These are phyloP conservation scores for Diaprepes abbreviatus DNA, from an alignment of 2,888 invertebrate species.

Conservation along the genomic window DNA sequence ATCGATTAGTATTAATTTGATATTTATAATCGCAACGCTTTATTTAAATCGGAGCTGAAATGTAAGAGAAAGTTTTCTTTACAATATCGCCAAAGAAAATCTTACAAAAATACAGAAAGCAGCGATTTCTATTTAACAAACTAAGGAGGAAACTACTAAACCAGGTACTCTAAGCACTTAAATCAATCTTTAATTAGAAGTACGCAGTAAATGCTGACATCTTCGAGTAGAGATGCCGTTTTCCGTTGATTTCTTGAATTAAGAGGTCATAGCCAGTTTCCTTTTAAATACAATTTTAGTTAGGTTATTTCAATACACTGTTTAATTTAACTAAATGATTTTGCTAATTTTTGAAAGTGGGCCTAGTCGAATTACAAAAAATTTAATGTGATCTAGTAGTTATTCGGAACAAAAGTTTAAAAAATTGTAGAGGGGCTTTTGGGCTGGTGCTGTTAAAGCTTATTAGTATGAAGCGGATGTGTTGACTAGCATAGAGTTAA, in stretches of 20 bases:
- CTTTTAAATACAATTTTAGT: background rate
- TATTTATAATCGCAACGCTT: too few species aligned
- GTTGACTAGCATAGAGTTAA: too few species aligned
- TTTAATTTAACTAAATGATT: too few species aligned
- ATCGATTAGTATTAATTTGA: too few species aligned
- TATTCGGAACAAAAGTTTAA: too few species aligned
- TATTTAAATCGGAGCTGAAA: background rate
- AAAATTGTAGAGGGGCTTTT: too few species aligned
- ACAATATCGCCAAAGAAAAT: background rate
- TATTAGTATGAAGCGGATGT: too few species aligned
- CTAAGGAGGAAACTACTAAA: constrained; percentile 13
- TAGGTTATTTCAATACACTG: too few species aligned
- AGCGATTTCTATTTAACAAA: constrained; percentile 38
- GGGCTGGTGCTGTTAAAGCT: too few species aligned
- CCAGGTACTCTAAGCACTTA: constrained; percentile 22
- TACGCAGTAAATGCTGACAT: constrained; percentile 19
- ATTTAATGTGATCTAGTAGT: too few species aligned
- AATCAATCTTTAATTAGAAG: constrained; percentile 38
- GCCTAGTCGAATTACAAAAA: too few species aligned
- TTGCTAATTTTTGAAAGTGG: too few species aligned
- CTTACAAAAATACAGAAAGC: background rate
- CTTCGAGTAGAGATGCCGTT: constrained; percentile 29
- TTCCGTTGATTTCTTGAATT: constrained; percentile 25
- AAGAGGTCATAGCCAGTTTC: background rate
- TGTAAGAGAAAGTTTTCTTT: background rate